phyloP scores from a whole-genome alignment of 2,113 vertebrate species.

The Vidua chalybeata region DNA sequence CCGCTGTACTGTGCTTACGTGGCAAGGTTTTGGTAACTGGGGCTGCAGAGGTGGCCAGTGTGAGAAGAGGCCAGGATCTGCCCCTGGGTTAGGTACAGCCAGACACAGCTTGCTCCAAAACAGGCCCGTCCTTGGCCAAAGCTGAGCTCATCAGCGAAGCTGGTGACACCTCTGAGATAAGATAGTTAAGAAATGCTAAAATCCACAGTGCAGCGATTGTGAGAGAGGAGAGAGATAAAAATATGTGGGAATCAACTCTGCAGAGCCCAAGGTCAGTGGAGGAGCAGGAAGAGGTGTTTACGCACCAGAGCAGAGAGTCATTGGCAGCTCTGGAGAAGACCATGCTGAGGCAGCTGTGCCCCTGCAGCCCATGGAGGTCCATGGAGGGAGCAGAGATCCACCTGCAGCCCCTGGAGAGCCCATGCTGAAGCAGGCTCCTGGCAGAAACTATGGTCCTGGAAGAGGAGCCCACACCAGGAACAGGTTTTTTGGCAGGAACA shows the following conservation, averaged over 20 bases:
- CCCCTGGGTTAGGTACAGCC: background rate
- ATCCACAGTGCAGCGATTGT: background rate
- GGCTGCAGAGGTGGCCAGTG: background rate
- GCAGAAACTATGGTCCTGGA: background rate
- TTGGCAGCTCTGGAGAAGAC: background rate
- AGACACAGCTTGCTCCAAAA: background rate
- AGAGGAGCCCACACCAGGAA: background rate
- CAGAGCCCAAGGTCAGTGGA: background rate
- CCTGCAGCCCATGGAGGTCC: background rate
- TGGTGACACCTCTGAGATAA: background rate
- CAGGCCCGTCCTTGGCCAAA: background rate
- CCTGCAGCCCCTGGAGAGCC: background rate
- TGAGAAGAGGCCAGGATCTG: background rate
- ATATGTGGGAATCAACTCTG: background rate
- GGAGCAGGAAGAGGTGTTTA: background rate
- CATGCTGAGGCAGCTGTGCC: background rate
- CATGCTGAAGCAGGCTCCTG: background rate
- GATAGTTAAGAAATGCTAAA: background rate
- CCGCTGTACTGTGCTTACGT: accelerated
- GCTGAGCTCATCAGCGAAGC: background rate
- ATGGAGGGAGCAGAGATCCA: background rate
- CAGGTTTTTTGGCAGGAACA: background rate
- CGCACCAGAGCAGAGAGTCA: background rate
- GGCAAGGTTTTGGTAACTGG: background rate
- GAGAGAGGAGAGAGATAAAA: background rate